Evolutionary conservation across 1,140 invertebrate genomes (phyloP).

Genomic region (Zaprionus ghesquierei): DNA sequence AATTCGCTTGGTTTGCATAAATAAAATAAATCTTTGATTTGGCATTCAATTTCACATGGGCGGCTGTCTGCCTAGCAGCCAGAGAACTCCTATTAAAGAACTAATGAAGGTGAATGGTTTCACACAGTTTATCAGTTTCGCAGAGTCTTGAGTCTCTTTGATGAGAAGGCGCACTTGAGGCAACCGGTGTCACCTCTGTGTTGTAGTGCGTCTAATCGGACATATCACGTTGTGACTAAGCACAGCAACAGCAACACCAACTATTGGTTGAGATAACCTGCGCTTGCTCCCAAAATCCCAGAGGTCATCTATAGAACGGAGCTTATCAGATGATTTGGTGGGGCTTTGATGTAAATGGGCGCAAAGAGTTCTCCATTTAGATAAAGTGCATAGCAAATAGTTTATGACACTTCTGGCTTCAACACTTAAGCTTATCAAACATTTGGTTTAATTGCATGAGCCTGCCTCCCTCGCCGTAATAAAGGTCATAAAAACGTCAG

Average conservation of each 20-base stretch:
- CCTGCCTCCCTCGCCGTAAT: not conserved
- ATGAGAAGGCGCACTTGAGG: constrained; percentile 30
- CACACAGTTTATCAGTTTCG: constrained; percentile 38
- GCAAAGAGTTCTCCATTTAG: not conserved
- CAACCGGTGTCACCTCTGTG: constrained; percentile 54
- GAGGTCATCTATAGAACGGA: not conserved
- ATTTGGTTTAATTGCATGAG: constrained; percentile 22
- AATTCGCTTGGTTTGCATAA: constrained; percentile 29
- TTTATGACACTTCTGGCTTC: constrained; percentile 10
- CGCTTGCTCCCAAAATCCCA: not conserved
- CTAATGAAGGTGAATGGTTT: constrained; percentile 35
- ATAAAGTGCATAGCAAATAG: constrained; percentile 18
- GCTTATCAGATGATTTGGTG: constrained; percentile 1
- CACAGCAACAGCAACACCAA: not conserved
- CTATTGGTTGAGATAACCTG: not conserved
- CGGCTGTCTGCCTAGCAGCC: no score
- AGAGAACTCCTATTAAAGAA: constrained; percentile 9
- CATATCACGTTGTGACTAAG: constrained; percentile 16
- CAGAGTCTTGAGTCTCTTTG: constrained; percentile 15
- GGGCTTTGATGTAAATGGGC: not conserved
- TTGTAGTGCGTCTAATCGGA: constrained; percentile 23
- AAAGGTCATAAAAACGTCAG: constrained; percentile 32
- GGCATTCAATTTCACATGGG: not conserved
- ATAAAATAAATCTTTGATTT: constrained; percentile 17
- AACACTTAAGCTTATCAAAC: constrained; percentile 23